These are phyloP conservation scores for Xestia c-nigrum DNA, from an alignment of 2,888 invertebrate genomes.

Conservation along the genomic window DNA sequence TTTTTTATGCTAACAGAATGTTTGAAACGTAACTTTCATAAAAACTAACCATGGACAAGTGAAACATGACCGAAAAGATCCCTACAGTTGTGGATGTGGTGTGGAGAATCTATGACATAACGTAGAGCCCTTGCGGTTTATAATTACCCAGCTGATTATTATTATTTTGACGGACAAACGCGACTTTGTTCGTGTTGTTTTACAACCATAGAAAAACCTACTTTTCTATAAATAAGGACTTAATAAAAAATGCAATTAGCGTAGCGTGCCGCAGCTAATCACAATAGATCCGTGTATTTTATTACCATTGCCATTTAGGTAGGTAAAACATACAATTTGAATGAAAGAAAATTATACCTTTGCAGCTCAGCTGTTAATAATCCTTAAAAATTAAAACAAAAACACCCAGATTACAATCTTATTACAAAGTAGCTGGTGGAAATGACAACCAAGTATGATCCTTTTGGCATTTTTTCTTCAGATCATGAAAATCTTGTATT, in stretches of 20 bases:
- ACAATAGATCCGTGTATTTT: constrained; percentile 15
- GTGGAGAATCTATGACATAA: background rate
- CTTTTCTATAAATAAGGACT: constrained; percentile 25
- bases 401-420: background rate
- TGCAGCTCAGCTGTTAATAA: background rate
- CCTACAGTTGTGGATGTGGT: too few species aligned
- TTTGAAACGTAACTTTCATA: background rate
- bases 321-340: constrained; percentile 1
- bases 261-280: constrained; percentile 23
- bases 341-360: constrained; percentile 8
- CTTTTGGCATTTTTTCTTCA: background rate
- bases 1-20: background rate
- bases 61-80: background rate
- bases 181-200: background rate
- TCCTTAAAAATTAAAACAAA: background rate
- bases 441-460: background rate
- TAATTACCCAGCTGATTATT: background rate
- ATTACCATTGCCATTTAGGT: constrained; percentile 19
- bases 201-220: constrained; percentile 9
- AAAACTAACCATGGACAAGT: background rate
- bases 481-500: background rate
- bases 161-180: background rate
- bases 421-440: background rate
- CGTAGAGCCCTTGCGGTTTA: background rate
- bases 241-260: constrained; percentile 35